Base-by-base conservation (phyloP, 2,797 vertebrate genomes). In the Lycodopsis pacificus region DNA sequence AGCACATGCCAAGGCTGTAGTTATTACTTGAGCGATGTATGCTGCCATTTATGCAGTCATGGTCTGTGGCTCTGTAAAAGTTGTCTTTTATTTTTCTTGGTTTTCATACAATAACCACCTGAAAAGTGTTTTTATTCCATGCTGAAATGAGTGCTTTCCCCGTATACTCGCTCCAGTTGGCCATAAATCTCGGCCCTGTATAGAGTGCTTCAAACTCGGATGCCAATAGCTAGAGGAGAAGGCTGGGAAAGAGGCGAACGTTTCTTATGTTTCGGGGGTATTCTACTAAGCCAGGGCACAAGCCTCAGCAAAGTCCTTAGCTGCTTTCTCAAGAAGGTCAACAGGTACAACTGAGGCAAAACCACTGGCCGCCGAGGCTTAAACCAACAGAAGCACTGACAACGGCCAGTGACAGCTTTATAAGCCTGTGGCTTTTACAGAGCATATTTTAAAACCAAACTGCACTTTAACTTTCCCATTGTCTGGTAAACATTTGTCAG, bases 61-160 rank as follows among this genome's bases (percentile, higher is more conserved):
- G 83, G 63, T 67, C 61, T 86, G 79, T 56, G 84, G 78, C 67
- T 87, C 79, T 68, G 72, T 79, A 69, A 58, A 77, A 85, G 68
- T 76, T 73, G 51, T 74, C 64, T 86, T 76, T 49, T 93, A 79
- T 92, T 93, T 91, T 90, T 89, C 86, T 93, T 94, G 88, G 89
- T 89, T 70, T 81, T 65, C 49, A 65, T 89, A 90, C 83, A 90
- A 78, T 82, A 84, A 89, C 76, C 76, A 80, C 90, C 76, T 77
- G 81, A 90, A 84, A 87, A 87, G 83, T 82, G 76, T 79, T 81
- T 88, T 86, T 88, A 83, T 89, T 91, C 84, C 71, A 85, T 27
- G 57, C 79, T 86, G 87, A 92, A 92, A 92, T 76, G 71, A 81
- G 69, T 78, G 75, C 84, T 87, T 89, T 87, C 77, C 75, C 62